A percentile compares a stretch with the other conserved stretches of the same genome.
Evolutionary conservation across 2,113 vertebrate species (phyloP).

Genomic region (Carassius auratus): DNA sequence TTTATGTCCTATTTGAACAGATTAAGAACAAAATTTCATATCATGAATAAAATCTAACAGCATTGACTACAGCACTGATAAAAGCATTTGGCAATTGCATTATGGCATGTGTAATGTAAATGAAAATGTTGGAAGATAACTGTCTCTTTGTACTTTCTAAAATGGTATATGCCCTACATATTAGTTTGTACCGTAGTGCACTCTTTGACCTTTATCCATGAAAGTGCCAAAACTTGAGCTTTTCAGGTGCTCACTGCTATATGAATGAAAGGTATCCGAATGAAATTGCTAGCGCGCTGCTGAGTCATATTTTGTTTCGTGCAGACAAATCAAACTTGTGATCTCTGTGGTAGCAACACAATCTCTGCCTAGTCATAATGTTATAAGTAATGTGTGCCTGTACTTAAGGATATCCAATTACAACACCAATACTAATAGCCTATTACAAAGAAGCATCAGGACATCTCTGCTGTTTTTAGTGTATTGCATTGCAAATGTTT

Average conservation of each 20-base stretch:
- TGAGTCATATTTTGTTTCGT: neutral
- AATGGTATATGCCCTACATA: neutral
- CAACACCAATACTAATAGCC: too few relatives aligned
- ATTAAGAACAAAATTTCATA: neutral
- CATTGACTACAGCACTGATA: neutral
- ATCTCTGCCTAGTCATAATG: too few relatives aligned
- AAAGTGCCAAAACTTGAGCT: neutral
- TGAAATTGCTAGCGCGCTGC: neutral
- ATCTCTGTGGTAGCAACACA: neutral
- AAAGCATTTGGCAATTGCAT: neutral
- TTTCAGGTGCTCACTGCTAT: neutral
- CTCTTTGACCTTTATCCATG: neutral
- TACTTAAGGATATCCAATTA: neutral
- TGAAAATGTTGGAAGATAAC: neutral
- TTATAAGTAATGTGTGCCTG: neutral
- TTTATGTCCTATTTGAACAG: neutral
- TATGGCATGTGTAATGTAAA: too few relatives aligned
- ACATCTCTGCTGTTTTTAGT: neutral
- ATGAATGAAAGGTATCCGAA: neutral
- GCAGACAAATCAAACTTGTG: conserved; percentile 29
- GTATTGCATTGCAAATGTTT: neutral
- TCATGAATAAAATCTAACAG: too few relatives aligned
- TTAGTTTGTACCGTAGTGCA: neutral
- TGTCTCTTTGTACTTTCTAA: neutral
- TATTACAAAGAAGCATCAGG: neutral